Conservation (phyloP, 2,113 vertebrate species). For the Setophaga coronata region DNA sequence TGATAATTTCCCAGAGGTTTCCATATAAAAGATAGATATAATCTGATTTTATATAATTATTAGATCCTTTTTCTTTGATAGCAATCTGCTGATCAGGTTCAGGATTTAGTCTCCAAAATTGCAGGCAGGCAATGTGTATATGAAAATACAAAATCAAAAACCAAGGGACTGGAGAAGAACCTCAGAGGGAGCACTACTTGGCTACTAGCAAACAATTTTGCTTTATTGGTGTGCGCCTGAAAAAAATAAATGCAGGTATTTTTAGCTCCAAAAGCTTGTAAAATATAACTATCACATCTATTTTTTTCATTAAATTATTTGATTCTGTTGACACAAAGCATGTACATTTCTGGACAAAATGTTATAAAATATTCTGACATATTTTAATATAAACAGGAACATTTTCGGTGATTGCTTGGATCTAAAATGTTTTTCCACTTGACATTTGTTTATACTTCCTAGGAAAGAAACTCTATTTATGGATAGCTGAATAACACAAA, state of each 20-base stretch:
- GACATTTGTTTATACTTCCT: conserved; percentile 94
- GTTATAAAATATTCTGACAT: conserved; percentile 87
- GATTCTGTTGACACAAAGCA: conserved; percentile 74
- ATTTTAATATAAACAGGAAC: conserved; percentile 95
- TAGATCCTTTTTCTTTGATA: conserved; percentile 19
- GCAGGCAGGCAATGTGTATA: conserved; percentile 31
- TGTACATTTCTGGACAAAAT: conserved; percentile 75
- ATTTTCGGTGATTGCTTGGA: conserved; percentile 87
- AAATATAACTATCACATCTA: conserved; percentile 56
- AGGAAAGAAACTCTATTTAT: conserved; percentile 94
- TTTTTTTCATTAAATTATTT: conserved; percentile 73
- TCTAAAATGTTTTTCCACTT: conserved; percentile 87
- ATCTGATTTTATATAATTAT: conserved; percentile 45
- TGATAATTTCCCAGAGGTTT: conserved; percentile 33
- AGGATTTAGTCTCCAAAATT: conserved; percentile 59
- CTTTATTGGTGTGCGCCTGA: conserved; percentile 25
- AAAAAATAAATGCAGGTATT: conserved; percentile 48
- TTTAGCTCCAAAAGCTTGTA: conserved; percentile 36
- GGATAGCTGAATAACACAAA: conserved; percentile 94
- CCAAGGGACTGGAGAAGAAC: not conserved
- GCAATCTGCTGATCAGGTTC: conserved; percentile 54
- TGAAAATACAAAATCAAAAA: conserved; percentile 59
- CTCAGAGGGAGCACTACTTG: not conserved
- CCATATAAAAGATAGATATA: conserved; percentile 24
- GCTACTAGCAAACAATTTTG: not conserved